These are phyloP conservation scores for Halisarca cf. caerulea DNA, from an alignment of 37 sponge, comb jelly and placozoan species.

Conservation along the genomic window DNA sequence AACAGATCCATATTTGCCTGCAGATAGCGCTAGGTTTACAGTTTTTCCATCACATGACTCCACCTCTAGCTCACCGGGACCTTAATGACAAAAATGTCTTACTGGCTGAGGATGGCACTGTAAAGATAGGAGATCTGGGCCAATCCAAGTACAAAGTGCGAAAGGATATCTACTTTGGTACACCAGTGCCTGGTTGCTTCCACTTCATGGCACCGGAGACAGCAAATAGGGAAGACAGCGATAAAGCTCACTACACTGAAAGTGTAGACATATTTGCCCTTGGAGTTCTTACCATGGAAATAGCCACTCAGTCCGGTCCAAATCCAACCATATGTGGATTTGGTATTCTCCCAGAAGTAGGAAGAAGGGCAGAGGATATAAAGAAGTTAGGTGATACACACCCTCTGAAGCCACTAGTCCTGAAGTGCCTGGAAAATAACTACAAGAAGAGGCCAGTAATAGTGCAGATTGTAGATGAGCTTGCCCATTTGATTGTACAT, in stretches of 20 bases:
- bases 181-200: neutral
- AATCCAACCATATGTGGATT: neutral
- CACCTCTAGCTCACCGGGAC: neutral
- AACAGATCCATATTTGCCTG: slow-evolving; percentile 1
- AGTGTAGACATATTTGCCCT: slow-evolving; percentile 14
- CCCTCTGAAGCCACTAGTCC: neutral
- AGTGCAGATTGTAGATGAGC: neutral
- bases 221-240: neutral
- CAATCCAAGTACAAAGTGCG: neutral
- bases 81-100: neutral
- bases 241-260: neutral
- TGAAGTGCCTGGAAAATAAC: neutral
- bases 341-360: neutral
- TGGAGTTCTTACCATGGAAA: neutral
- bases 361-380: neutral
- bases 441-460: neutral
- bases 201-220: neutral
- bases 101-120: neutral
- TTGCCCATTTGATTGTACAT: neutral
- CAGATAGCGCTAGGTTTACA: neutral
- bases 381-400: neutral
- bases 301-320: neutral
- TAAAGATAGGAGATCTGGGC: neutral
- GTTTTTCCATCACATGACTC: neutral
- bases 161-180: neutral